Conservation (phyloP, 2,113 vertebrate genomes). For the Ochotona princeps region DNA sequence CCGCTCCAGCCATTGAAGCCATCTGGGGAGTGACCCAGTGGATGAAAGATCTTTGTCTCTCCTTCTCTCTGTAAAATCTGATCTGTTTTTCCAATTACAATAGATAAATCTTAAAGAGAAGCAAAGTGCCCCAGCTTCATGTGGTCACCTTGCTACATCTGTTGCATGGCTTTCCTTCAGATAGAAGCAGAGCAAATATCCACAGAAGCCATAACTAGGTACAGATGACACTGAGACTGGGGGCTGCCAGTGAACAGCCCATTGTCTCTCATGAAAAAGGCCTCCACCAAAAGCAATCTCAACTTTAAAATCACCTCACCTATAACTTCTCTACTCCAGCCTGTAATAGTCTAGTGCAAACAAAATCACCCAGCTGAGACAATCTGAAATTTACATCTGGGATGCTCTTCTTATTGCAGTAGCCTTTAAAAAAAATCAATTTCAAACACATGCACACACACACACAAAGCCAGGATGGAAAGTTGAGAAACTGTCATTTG, state of each 20-base stretch:
- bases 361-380: background rate
- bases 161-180: background rate
- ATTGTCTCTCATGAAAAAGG: background rate
- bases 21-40: no score
- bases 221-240: background rate
- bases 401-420: background rate
- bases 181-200: conserved; percentile 1
- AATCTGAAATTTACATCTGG: background rate
- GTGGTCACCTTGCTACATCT: background rate
- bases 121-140: background rate
- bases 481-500: background rate
- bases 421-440: conserved; percentile 16
- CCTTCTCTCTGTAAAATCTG: no score
- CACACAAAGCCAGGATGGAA: background rate
- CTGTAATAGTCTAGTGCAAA: background rate
- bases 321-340: background rate
- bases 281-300: background rate
- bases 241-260: background rate
- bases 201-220: background rate
- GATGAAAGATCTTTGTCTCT: no score
- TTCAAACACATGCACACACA: background rate
- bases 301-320: background rate
- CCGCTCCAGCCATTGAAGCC: no score
- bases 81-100: no score
- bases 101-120: no score